phyloP scores from a whole-genome alignment of 2,888 invertebrate genomes.

The Lepetodrilus schrolli region DNA sequence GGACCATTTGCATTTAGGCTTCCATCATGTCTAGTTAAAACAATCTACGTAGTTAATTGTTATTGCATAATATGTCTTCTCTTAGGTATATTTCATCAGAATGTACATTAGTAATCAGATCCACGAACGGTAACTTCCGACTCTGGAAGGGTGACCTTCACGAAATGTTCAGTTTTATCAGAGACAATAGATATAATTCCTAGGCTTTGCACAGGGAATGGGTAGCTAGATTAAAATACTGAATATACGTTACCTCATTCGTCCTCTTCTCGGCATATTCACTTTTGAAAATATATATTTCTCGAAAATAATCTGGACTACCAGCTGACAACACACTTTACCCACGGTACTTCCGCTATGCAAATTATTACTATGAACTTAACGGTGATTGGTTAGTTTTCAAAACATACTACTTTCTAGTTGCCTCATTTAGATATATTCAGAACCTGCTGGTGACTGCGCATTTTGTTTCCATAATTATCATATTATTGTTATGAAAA shows the following conservation, averaged over 20 bases:
- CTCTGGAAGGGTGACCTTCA: conserved; percentile 7
- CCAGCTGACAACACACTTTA: too few relatives aligned
- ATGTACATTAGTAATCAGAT: too few relatives aligned
- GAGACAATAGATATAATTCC: not conserved
- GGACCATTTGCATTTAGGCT: too few relatives aligned
- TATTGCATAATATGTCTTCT: too few relatives aligned
- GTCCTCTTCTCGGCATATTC: conserved; percentile 38
- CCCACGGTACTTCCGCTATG: conserved; percentile 33
- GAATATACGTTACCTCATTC: not conserved
- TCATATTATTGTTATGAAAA: too few relatives aligned
- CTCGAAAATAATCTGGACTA: conserved; percentile 5
- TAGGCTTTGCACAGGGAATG: not conserved
- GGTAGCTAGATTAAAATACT: not conserved
- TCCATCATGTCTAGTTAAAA: too few relatives aligned
- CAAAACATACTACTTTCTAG: not conserved
- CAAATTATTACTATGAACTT: not conserved
- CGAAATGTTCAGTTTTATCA: not conserved
- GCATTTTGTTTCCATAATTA: not conserved
- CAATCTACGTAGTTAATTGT: too few relatives aligned
- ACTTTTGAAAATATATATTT: not conserved
- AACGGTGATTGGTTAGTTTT: not conserved
- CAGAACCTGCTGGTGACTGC: not conserved
- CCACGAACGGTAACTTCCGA: not conserved
- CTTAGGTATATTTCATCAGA: too few relatives aligned
- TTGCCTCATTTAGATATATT: not conserved